These are phyloP conservation scores for Lysandra bellargus DNA, from an alignment of 2,888 invertebrate species.

Conservation along the genomic window DNA sequence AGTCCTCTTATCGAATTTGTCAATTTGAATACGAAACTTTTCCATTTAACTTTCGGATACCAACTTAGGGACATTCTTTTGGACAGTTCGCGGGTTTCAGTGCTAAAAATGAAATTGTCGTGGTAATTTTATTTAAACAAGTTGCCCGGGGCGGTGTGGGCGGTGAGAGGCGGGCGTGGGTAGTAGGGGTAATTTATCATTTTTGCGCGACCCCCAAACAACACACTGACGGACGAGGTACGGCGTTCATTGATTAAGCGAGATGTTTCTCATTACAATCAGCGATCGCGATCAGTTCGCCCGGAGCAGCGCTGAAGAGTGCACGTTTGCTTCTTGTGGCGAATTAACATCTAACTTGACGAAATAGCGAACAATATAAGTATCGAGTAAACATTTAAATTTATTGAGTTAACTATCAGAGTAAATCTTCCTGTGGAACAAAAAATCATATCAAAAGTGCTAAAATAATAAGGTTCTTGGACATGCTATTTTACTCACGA, in stretches of 20 bases:
- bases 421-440: no score
- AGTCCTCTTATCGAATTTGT: slow-evolving; percentile 59
- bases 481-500: no score
- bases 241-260: neutral
- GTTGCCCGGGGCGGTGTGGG: slow-evolving; percentile 38
- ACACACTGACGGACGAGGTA: neutral
- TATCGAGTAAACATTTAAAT: no score
- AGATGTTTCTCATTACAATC: neutral
- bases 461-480: no score
- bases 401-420: no score
- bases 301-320: no score
- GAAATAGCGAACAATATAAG: no score
- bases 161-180: slow-evolving; percentile 34
- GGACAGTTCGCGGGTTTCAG: slow-evolving; percentile 53
- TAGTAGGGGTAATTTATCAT: slow-evolving; percentile 36
- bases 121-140: slow-evolving; percentile 48
- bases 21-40: slow-evolving; percentile 74
- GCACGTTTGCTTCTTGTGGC: no score
- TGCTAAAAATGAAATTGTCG: slow-evolving; percentile 57
- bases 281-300: no score
- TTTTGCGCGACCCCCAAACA: slow-evolving; percentile 7
- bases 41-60: slow-evolving; percentile 72
- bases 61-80: slow-evolving; percentile 65
- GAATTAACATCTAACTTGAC: no score
- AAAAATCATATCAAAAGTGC: no score